Evolutionary conservation across 2,113 vertebrate species (phyloP), one percentile per base, ranked within the genome.

Genomic region (Eublepharis macularius): DNA sequence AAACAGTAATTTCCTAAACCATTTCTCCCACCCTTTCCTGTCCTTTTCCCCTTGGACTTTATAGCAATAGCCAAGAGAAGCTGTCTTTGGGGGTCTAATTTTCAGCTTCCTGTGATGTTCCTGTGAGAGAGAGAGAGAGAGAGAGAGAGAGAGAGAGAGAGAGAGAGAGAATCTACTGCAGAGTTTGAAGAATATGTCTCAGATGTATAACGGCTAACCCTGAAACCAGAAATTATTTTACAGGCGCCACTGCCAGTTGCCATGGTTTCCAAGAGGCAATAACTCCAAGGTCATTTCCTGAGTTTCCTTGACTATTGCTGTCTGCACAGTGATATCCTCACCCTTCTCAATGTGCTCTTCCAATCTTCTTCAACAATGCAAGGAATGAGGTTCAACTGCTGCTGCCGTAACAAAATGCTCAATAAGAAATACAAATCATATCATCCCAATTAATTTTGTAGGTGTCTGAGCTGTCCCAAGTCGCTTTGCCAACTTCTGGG

Each of bases 181-280:
- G 86, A 75, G 51, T 84, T 88, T 17, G 0, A 47, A 84, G 68
- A 57, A 88, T 83, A 83, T 82, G 83, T 84, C 78, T 90, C 91
- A 89, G 85, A 83, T 83, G 80, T 87, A 75, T 89, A 92, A 90
- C 88, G 79, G 83, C 68, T 92, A 87, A 89, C 87, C 89, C 84
- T 0, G 0, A 94, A 91, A 92, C 77, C 86, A 93, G 88, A 92
- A 92, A 93, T 91, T 91, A 88, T 95, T 94, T 94, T 90, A 86
- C 29, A 51, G 87, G 93, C 90, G 88, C 88, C 86, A 88, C 85
- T 74, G 74, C 87, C 80, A 19, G 94, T 95, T 95, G 92, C 90
- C 87, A 94, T 95, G 94, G 94, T 95, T 94, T 95, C 94, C 19
- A 0, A 89, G 90, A 83, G 81, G 80, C 88, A 93, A 86, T 84